These are phyloP conservation scores for Chaetodon auriga DNA, from an alignment of 2,113 vertebrate genomes.

Conservation along the genomic window DNA sequence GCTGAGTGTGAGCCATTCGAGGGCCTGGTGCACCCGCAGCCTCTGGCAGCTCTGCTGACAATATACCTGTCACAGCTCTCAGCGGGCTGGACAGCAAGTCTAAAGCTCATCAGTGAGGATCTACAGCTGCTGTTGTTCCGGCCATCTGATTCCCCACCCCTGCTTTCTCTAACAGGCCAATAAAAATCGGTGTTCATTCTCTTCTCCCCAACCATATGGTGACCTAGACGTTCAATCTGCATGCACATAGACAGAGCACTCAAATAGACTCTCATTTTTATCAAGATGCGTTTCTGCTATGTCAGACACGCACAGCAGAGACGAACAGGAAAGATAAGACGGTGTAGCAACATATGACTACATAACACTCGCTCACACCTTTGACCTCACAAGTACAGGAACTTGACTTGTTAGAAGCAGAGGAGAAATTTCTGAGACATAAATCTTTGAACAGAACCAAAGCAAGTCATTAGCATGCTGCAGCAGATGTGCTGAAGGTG, in stretches of 20 bases:
- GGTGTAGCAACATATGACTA: background rate
- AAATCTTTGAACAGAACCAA: background rate
- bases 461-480: slow-evolving; percentile 18
- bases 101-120: slow-evolving; percentile 36
- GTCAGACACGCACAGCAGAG: background rate
- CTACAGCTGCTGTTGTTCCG: slow-evolving; percentile 50
- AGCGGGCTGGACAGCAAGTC: slow-evolving; percentile 38
- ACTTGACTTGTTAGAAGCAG: background rate
- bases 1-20: slow-evolving; percentile 47
- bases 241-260: background rate
- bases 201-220: slow-evolving; percentile 29
- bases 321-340: background rate
- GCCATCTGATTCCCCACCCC: slow-evolving; percentile 21
- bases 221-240: background rate
- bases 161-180: slow-evolving; percentile 36
- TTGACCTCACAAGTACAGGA: background rate
- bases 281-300: background rate
- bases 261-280: background rate
- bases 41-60: slow-evolving; percentile 36
- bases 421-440: background rate
- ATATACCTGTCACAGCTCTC: slow-evolving; percentile 69
- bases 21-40: slow-evolving; percentile 13
- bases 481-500: slow-evolving; percentile 30
- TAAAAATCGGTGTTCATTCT: slow-evolving; percentile 29
- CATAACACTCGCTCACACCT: background rate